Evolutionary conservation across 2,888 invertebrate species (phyloP), one percentile per base, ranked within the genome.

Genomic region (Osedax frankpressi): DNA sequence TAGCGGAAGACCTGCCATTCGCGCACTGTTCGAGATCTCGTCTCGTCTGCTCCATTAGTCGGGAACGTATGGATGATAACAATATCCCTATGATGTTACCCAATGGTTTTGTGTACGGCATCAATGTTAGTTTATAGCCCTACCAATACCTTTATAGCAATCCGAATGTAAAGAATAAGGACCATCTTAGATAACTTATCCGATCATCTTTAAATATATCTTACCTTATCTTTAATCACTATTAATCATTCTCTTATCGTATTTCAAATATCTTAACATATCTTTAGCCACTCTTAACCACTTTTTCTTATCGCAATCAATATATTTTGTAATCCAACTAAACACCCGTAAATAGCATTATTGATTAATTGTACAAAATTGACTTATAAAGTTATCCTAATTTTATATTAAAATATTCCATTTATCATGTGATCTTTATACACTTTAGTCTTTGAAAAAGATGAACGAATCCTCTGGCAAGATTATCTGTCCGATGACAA

Each of bases 11-110:
- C 44, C 87, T 98, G 82, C 97, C 98, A 76, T 86, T 84, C 77
- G 94, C 97, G 76, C 96, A 97, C 87, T 94, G 94, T 85, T 92
- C 93, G 71, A 96, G 96, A 86, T 95, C 95, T 77, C 89, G 94
- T 73, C 89, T 96, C 73, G 92, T 96, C 81, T 98, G 97, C 85
- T 87, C 89, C 82, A 90, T 96, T 79, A 92, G 92, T 75, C 92
- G 93, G 29, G 88, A 91, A 80, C 91, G 94, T 70, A 88, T 98
- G 80, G 95, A 98, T 86, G 96, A 97, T 84, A 92, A 97, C 86
- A 96, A 97, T 87, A 93, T 93, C 79, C 96, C 96, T 14, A 92
- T 97, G 91, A 94, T 95, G 90, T 88, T 99, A 86, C 98, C 98
- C 76, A 97, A 97, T 86, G 97, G 97, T 74, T 92, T 93, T 86